phyloP scores from a whole-genome alignment of 1,140 invertebrate genomes.

The Ips typographus region DNA sequence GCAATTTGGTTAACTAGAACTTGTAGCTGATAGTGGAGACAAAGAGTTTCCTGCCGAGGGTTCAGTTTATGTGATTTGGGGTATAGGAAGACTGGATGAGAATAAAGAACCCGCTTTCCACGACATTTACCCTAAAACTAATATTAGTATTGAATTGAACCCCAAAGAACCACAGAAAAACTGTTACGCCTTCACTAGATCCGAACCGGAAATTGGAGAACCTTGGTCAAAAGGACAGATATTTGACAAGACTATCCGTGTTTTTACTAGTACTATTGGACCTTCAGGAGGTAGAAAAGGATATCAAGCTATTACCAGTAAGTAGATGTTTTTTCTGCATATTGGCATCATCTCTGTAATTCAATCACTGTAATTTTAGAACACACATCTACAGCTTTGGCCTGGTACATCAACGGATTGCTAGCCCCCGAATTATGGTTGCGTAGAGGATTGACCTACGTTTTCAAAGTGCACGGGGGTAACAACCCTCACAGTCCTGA shows the following conservation, averaged over 20 bases:
- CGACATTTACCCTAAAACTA: slow-evolving; percentile 72
- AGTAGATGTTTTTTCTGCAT: neutral
- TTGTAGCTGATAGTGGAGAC: slow-evolving; percentile 74
- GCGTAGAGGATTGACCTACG: slow-evolving; percentile 81
- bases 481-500: slow-evolving; percentile 87
- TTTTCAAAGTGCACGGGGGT: slow-evolving; percentile 79
- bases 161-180: slow-evolving; percentile 64
- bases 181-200: slow-evolving; percentile 70
- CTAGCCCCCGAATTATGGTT: slow-evolving; percentile 85
- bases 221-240: slow-evolving; percentile 78
- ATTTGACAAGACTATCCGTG: slow-evolving; percentile 74
- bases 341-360: slow-evolving; percentile 1
- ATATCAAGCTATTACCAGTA: slow-evolving; percentile 75
- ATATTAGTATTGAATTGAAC: slow-evolving; percentile 68
- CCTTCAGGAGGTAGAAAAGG: slow-evolving; percentile 76
- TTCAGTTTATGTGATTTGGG: slow-evolving; percentile 77
- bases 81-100: slow-evolving; percentile 76
- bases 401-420: slow-evolving; percentile 88
- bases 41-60: slow-evolving; percentile 70
- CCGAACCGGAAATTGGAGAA: slow-evolving; percentile 52
- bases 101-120: slow-evolving; percentile 83
- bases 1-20: neutral
- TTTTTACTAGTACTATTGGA: slow-evolving; percentile 75
- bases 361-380: slow-evolving; percentile 45
- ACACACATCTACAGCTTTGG: slow-evolving; percentile 60